Percentiles rank a stretch among this genome's conserved stretches.
Evolutionary conservation across 53 echinoderm and acorn worm species (phyloP).

Genomic region (Apostichopus leukothele): DNA sequence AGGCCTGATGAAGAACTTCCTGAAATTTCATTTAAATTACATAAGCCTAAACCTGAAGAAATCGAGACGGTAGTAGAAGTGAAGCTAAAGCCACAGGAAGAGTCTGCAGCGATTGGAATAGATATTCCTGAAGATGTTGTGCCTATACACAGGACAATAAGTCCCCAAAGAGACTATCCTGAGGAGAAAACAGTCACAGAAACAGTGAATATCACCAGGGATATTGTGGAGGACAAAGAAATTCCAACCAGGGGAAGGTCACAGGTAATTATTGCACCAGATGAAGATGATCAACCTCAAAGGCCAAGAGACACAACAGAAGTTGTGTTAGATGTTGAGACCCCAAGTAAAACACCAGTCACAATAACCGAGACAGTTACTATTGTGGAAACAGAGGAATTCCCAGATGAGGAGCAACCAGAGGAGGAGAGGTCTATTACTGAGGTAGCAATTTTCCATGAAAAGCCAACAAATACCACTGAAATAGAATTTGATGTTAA

Average conservation of each 20-base stretch:
- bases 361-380: constrained; percentile 47
- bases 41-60: constrained; percentile 29
- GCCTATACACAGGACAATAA: constrained; percentile 12
- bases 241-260: background rate
- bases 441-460: constrained; percentile 45
- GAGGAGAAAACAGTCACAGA: background rate
- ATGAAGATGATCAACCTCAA: constrained; percentile 37
- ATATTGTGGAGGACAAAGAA: constrained; percentile 4
- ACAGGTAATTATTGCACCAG: constrained; percentile 32
- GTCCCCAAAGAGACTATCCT: background rate
- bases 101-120: background rate
- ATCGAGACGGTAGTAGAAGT: constrained; percentile 2
- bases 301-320: constrained; percentile 16
- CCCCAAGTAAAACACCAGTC: constrained; percentile 7
- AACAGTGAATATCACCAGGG: background rate
- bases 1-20: background rate
- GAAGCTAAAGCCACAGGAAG: constrained; percentile 7
- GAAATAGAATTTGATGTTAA: constrained; percentile 27
- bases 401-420: constrained; percentile 20
- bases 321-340: constrained; percentile 17
- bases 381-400: constrained; percentile 47
- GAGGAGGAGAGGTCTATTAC: constrained; percentile 26
- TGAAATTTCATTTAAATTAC: constrained; percentile 1
- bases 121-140: constrained; percentile 12
- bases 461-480: constrained; percentile 19